Evolutionary conservation across 2,797 vertebrate genomes (phyloP).

Genomic region (Hapalemur alaotrensis): DNA sequence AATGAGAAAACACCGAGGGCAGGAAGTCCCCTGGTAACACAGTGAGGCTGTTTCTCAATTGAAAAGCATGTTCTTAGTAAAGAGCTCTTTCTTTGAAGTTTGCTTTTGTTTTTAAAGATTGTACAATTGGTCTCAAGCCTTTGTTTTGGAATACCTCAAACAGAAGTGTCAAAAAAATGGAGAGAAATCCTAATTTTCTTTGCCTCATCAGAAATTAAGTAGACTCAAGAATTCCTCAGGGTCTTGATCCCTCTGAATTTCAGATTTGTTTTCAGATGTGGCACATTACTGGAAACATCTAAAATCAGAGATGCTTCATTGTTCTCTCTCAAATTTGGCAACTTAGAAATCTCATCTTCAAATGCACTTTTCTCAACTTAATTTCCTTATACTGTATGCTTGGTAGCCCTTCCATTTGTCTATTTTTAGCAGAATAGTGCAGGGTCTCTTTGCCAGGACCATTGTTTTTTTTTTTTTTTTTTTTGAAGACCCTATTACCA

Average conservation of each 20-base stretch:
- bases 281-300: background rate
- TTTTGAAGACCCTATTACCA: slow-evolving; percentile 8
- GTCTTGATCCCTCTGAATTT: background rate
- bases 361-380: slow-evolving; percentile 3
- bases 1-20: background rate
- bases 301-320: background rate
- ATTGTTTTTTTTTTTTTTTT: slow-evolving; percentile 19
- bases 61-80: background rate
- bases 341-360: slow-evolving; percentile 30
- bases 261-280: background rate
- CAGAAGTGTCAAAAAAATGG: background rate
- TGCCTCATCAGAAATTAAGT: background rate
- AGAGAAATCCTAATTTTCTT: slow-evolving; percentile 25
- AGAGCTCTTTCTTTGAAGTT: background rate
- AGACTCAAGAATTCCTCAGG: background rate
- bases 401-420: background rate
- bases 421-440: background rate
- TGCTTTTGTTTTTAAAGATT: slow-evolving; percentile 15
- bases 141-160: slow-evolving; percentile 36
- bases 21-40: background rate
- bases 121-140: slow-evolving; percentile 1
- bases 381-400: background rate
- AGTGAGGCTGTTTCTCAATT: background rate
- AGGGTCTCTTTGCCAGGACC: background rate
- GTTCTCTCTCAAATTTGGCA: background rate